Base-by-base conservation (phyloP, 2,888 invertebrate genomes). In the Eilema griseolum region DNA sequence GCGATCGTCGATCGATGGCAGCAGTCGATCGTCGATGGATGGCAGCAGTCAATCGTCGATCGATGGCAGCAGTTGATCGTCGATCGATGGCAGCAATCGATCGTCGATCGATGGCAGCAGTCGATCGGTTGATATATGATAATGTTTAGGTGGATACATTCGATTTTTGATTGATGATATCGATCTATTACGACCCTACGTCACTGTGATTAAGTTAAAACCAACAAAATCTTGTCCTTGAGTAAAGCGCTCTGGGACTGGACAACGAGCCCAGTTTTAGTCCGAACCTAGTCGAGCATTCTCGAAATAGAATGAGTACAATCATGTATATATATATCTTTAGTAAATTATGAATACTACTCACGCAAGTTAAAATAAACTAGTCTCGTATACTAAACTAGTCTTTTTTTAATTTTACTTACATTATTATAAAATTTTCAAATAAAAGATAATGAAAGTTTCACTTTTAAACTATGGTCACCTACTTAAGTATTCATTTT, bases 261-360 rank as follows among this genome's bases (percentile, higher is more conserved):
- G n/a, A 52, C 20, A n/a, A 52, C 52, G n/a, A 52, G n/a, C 52
- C 52, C n/a, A 52, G 52, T 52, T 52, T 52, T n/a, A 52, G 52
- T n/a, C n/a, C n/a, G 2, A 52, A n/a, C n/a, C n/a, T n/a, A 52
- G 8, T n/a, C n/a, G n/a, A 52, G n/a, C 52, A 10, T 52, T n/a
- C n/a, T n/a, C 8, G 52, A 52, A 52, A 52, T 52, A 52, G 52
- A n/a, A 52, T n/a, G n/a, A 52, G n/a, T 52, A 52, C 52, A 52
- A n/a, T 46, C 46, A 1, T n/a, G n/a, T n/a, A n/a, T n/a, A n/a
- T n/a, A n/a, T 46, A 46, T 20, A 46, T 52, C 41, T 41, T 16
- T 41, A 16, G 41, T 41, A 41, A 46, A 52, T n/a, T 52, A 52
- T 7, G 20, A 52, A 52, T n/a, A 52, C 52, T 52, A 52, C 52